A percentile compares a stretch with the other conserved stretches of the same genome.
Conservation (phyloP, 2,113 vertebrate genomes). For the Coracopsis vasa region DNA sequence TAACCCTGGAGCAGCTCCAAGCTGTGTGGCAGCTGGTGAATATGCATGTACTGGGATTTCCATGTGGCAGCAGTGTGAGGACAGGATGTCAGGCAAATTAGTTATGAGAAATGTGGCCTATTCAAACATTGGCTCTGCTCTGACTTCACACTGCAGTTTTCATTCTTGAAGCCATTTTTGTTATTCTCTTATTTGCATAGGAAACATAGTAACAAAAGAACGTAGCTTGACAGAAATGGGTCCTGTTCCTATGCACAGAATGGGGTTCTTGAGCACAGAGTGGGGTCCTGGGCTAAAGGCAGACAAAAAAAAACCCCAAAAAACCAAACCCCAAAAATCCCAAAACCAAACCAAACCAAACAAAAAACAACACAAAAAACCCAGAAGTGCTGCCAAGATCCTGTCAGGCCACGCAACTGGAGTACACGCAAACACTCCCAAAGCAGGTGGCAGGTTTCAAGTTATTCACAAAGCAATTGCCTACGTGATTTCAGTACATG, state of each 20-base stretch:
- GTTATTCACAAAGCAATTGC: not conserved
- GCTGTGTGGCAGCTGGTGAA: constrained; percentile 1
- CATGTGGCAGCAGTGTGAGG: not conserved
- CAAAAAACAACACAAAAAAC: too few relatives aligned
- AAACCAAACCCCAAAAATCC: too few relatives aligned
- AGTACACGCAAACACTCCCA: accelerated
- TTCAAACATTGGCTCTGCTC: constrained; percentile 5
- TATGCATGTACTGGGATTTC: not conserved
- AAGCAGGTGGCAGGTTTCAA: not conserved
- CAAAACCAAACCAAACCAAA: too few relatives aligned
- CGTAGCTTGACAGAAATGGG: not conserved
- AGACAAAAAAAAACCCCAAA: not conserved
- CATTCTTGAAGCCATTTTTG: not conserved
- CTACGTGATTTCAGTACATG: accelerated
- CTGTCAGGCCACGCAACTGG: not conserved
- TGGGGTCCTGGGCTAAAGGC: not conserved
- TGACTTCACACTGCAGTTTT: not conserved
- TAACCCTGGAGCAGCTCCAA: not conserved
- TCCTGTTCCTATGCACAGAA: not conserved
- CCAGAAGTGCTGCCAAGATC: not conserved
- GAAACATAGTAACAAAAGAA: not conserved
- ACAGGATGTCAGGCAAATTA: constrained; percentile 46
- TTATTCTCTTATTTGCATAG: constrained; percentile 29
- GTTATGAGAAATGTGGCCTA: constrained; percentile 10
- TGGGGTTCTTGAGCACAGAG: not conserved